phyloP scores from a whole-genome alignment of 2,888 invertebrate species.

The Ormyrus nitidulus region DNA sequence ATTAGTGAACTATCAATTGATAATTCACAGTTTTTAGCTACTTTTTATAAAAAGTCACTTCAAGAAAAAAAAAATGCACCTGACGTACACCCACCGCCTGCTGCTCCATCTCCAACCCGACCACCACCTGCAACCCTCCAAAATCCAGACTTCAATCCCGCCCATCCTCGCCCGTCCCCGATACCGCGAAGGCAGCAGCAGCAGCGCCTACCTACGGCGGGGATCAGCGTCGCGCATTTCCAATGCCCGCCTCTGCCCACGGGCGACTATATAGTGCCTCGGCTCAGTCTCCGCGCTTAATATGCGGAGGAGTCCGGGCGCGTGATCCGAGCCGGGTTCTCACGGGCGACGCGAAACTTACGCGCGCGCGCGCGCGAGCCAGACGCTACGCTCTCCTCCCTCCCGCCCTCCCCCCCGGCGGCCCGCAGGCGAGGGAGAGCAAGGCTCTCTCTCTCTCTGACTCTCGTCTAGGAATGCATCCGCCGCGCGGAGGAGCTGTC shows the following conservation, averaged over 20 bases:
- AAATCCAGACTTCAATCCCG: neutral
- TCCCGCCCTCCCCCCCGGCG: too few species aligned
- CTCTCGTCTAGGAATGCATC: neutral
- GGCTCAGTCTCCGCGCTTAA: slow-evolving; percentile 61
- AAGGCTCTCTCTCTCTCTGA: too few species aligned
- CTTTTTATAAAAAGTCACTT: slow-evolving; percentile 16
- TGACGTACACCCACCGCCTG: neutral
- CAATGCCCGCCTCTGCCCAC: slow-evolving; percentile 57
- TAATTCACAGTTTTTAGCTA: neutral
- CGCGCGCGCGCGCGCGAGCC: neutral
- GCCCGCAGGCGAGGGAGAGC: too few species aligned
- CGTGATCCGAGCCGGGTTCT: slow-evolving; percentile 72
- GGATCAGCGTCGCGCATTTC: slow-evolving; percentile 62
- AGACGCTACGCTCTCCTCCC: neutral
- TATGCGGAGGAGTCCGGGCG: slow-evolving; percentile 69
- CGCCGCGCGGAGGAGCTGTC: neutral
- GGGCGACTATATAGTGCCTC: slow-evolving; percentile 17
- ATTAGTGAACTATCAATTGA: neutral
- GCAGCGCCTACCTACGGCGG: slow-evolving; percentile 39
- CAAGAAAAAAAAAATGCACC: slow-evolving; percentile 13
- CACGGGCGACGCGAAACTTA: slow-evolving; percentile 61
- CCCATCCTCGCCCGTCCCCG: slow-evolving; percentile 41
- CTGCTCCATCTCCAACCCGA: neutral
- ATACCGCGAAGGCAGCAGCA: slow-evolving; percentile 47
- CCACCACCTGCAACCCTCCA: neutral